These are phyloP conservation scores for Autographa gamma DNA, from an alignment of 2,888 invertebrate species.

Conservation along the genomic window DNA sequence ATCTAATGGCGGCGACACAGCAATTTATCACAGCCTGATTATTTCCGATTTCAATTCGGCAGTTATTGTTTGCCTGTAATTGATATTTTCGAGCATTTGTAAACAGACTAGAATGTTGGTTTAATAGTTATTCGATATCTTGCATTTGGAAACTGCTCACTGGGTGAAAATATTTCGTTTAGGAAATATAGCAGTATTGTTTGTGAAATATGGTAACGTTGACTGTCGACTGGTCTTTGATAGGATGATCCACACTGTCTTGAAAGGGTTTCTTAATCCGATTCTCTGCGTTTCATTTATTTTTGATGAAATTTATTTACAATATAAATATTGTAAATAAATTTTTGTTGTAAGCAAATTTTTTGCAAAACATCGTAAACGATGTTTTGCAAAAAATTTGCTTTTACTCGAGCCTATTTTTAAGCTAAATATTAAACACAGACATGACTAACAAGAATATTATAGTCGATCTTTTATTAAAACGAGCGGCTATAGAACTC, in stretches of 20 bases:
- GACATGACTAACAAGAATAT: no score
- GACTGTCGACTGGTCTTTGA: not conserved
- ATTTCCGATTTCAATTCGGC: slow-evolving; percentile 55
- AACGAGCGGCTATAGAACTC: no score
- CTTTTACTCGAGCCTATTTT: no score
- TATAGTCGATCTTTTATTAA: no score
- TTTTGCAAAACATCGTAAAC: no score
- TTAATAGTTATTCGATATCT: slow-evolving; percentile 20
- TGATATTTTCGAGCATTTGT: slow-evolving; percentile 46
- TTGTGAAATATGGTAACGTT: slow-evolving; percentile 13
- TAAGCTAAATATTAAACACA: no score
- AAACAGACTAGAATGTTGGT: slow-evolving; percentile 32
- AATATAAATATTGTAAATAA: no score
- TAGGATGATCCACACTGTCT: not conserved
- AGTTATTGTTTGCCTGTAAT: slow-evolving; percentile 28
- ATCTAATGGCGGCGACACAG: slow-evolving; percentile 68
- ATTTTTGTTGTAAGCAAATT: no score
- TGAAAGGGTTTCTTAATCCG: not conserved
- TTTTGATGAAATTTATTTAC: no score
- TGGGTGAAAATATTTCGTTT: not conserved
- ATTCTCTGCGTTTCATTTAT: not conserved
- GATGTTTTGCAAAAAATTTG: no score
- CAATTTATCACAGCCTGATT: slow-evolving; percentile 71
- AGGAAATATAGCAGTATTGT: slow-evolving; percentile 6
- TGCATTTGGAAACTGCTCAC: slow-evolving; percentile 9